A percentile compares a stretch with the other conserved stretches of the same genome.
Conservation (phyloP, 1,140 invertebrate genomes). For the Leptonema lineaticorne region DNA sequence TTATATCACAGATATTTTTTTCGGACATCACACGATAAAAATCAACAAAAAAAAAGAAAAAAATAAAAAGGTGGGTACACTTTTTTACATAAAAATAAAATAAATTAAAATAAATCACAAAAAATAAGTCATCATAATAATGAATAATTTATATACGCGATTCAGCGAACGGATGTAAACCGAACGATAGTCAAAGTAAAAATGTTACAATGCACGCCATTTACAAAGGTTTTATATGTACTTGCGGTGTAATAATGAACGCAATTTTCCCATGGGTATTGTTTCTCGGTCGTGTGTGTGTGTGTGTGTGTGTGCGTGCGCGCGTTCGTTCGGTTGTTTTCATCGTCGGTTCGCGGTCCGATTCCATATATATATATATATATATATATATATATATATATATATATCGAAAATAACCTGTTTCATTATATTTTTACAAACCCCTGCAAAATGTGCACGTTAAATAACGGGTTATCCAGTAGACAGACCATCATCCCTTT, state of each 20-base stretch:
- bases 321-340: too few species aligned
- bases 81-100: neutral
- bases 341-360: neutral
- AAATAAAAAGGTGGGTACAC: too few species aligned
- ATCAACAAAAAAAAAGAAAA: too few species aligned
- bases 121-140: too few species aligned
- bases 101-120: too few species aligned
- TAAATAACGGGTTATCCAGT: too few species aligned
- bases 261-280: conserved; percentile 34
- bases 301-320: too few species aligned
- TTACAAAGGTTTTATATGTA: conserved; percentile 34
- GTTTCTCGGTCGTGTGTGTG: conserved; percentile 23
- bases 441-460: neutral
- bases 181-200: conserved; percentile 30
- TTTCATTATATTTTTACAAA: too few species aligned
- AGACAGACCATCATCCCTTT: neutral
- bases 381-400: too few species aligned
- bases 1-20: too few species aligned
- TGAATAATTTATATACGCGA: too few species aligned
- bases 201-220: conserved; percentile 33
- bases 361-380: neutral
- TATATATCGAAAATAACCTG: neutral
- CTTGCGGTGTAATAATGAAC: conserved; percentile 15
- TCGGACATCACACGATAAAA: too few species aligned
- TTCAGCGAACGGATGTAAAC: conserved; percentile 36